Conservation (phyloP, 2,113 vertebrate species). For the Pionites leucogaster region DNA sequence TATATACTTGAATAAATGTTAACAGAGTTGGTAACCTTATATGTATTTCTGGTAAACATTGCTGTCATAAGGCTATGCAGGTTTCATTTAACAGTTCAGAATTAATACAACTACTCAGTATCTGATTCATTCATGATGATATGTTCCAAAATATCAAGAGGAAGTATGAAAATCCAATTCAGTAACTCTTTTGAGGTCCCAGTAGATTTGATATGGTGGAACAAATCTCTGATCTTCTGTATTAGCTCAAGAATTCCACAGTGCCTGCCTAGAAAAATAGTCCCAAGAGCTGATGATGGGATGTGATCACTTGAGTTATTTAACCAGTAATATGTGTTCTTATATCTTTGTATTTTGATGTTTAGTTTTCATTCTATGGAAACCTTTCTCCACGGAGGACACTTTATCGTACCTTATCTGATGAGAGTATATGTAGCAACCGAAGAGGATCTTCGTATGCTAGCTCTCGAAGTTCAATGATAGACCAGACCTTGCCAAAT, state of each 20-base stretch:
- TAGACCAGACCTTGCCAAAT: slow-evolving; percentile 91
- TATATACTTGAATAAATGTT: neutral
- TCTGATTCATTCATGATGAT: neutral
- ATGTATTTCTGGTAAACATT: neutral
- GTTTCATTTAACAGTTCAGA: slow-evolving; percentile 48
- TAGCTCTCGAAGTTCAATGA: slow-evolving; percentile 91
- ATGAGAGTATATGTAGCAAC: slow-evolving; percentile 93
- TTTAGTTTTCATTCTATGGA: slow-evolving; percentile 82
- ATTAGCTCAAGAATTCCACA: neutral
- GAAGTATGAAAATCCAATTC: neutral
- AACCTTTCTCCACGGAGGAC: slow-evolving; percentile 85
- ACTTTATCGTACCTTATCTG: slow-evolving; percentile 91
- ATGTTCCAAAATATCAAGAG: slow-evolving; percentile 20
- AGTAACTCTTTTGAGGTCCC: neutral
- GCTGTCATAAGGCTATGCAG: neutral
- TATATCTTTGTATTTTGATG: neutral
- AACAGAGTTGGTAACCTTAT: neutral
- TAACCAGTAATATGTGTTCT: neutral
- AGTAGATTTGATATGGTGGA: neutral
- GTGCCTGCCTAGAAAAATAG: neutral
- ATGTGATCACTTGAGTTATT: neutral
- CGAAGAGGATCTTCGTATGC: slow-evolving; percentile 87
- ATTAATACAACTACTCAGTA: slow-evolving; percentile 3
- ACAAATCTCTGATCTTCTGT: neutral
- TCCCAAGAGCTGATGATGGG: neutral